Conservation (phyloP, 2,113 vertebrate species). For the Nibea coibor region DNA sequence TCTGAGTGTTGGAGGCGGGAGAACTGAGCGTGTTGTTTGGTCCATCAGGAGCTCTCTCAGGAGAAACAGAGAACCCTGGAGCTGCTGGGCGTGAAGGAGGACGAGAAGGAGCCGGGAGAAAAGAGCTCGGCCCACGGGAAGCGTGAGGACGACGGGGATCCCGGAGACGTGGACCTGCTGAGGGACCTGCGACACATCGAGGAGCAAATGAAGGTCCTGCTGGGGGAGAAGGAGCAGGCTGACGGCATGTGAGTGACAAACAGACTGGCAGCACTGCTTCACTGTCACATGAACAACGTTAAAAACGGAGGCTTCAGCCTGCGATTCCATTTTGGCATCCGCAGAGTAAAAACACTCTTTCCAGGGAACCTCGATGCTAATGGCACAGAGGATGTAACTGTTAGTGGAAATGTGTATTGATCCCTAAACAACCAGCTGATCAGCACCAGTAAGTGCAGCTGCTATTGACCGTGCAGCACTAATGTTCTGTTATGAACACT, state of each 20-base stretch:
- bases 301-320: background rate
- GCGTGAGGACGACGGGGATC: constrained; percentile 53
- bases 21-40: background rate
- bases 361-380: constrained; percentile 44
- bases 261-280: background rate
- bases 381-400: constrained; percentile 53
- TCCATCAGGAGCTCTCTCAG: constrained; percentile 90
- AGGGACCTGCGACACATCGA: constrained; percentile 91
- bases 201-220: constrained; percentile 92
- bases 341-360: constrained; percentile 14
- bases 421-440: constrained; percentile 66
- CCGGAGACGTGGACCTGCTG: constrained; percentile 79
- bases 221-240: constrained; percentile 91
- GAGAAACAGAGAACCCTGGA: constrained; percentile 93
- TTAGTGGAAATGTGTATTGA: constrained; percentile 83
- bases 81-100: constrained; percentile 87
- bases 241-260: constrained; percentile 87
- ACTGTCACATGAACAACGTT: background rate
- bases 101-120: constrained; percentile 40
- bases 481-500: constrained; percentile 46
- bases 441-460: constrained; percentile 53
- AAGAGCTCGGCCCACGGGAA: constrained; percentile 49
- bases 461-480: constrained; percentile 65
- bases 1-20: background rate
- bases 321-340: background rate